Evolutionary conservation across 2,797 vertebrate species (phyloP), one percentile per base, ranked within the genome.

Genomic region (Oceanodroma leucorhoa): DNA sequence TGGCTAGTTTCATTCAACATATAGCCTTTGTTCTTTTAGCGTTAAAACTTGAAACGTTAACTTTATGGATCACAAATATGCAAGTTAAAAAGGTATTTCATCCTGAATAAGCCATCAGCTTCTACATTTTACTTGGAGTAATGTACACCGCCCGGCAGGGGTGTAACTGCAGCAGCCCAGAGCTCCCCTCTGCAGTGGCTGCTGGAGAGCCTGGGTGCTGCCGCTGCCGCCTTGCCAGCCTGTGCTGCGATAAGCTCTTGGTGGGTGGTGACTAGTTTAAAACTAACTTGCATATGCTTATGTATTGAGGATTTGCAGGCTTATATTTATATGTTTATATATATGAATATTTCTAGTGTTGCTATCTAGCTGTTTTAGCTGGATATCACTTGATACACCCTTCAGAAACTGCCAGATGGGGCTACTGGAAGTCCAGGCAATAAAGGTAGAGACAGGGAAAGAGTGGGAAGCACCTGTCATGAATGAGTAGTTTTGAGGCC

Each of bases 101-200:
- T 34, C 43, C 18, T 2, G 1, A 43, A 11, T 27, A 71, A 85
- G 5, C 7, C 20, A 12, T 5, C 36, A 20, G 11, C 24, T 71
- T 73, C 86, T 78, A 78, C n/a, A 30, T 9, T 1, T 0, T 34
- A 3, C 48, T 15, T n/a, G 30, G 19, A 38, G 5, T 29, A 54
- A 62, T 1, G 1, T 27, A 19, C 7, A n/a, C 5, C 9, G 40
- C 6, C 18, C 3, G 0, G 3, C 2, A 0, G 6, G 5, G 10
- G 1, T 45, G 18, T 21, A 43, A 16, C 15, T 34, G 46, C 34
- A 62, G 22, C 45, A 72, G 40, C 29, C 10, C 21, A 40, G 53
- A 61, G 14, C 11, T 55, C 10, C 45, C 30, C 17, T 29, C n/a
- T 32, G 41, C 5, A 23, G 20, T 1, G 1, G 30, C 43, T 61